Conservation (phyloP, 2,888 invertebrate genomes). For the Halocaridina rubra region DNA sequence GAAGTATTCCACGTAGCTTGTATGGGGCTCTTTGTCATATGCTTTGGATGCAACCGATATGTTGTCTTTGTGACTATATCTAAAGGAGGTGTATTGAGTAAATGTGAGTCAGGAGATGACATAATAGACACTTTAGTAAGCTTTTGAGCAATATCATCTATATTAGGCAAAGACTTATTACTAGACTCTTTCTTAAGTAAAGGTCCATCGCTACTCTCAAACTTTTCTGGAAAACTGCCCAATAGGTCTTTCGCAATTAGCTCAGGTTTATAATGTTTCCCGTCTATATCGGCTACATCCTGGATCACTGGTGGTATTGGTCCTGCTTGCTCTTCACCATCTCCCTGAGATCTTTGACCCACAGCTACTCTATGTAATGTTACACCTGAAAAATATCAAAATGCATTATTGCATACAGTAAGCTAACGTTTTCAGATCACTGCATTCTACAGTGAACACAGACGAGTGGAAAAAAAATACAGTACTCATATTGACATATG, state of each 20-base stretch:
- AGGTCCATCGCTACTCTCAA: background rate
- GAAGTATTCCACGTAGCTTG: background rate
- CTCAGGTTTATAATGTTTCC: background rate
- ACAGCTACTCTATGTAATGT: slow-evolving; percentile 47
- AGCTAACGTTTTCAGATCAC: too few relatives aligned
- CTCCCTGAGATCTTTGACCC: slow-evolving; percentile 51
- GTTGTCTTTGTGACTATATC: slow-evolving; percentile 26
- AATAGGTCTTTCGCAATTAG: too few relatives aligned
- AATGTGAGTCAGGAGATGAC: slow-evolving; percentile 35
- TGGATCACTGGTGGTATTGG: background rate
- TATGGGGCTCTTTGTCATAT: background rate
- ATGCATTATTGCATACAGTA: too few relatives aligned
- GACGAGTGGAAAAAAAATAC: too few relatives aligned
- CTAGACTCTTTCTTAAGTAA: background rate
- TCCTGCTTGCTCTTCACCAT: slow-evolving; percentile 53
- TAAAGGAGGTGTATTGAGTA: slow-evolving; percentile 50
- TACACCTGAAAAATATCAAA: slow-evolving; percentile 47
- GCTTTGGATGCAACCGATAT: background rate
- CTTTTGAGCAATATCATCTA: slow-evolving; percentile 40
- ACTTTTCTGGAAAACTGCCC: background rate
- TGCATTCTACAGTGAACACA: too few relatives aligned
- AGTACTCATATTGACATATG: too few relatives aligned
- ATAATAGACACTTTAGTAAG: slow-evolving; percentile 51
- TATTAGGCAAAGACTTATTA: slow-evolving; percentile 9
- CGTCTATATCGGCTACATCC: background rate